These are phyloP conservation scores for Morone chrysops DNA, from an alignment of 2,113 vertebrate genomes.

Conservation along the genomic window DNA sequence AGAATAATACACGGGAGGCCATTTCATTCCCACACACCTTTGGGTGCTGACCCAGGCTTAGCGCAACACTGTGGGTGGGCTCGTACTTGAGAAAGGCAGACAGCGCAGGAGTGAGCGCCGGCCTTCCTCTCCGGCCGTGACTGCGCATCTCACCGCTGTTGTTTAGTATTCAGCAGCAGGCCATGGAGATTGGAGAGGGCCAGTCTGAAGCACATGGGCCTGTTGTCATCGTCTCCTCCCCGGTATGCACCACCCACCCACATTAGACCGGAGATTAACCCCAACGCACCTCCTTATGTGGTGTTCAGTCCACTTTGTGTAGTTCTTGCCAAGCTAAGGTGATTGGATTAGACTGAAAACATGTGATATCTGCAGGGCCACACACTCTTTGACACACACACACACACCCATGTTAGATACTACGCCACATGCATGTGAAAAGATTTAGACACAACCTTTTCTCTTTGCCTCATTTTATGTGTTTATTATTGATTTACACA, in stretches of 20 bases:
- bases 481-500: neutral
- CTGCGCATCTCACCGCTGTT: conserved; percentile 83
- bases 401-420: neutral
- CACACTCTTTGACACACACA: neutral
- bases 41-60: conserved; percentile 69
- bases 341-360: conserved; percentile 25
- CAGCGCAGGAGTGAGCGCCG: conserved; percentile 48
- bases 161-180: conserved; percentile 88
- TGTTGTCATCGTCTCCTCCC: conserved; percentile 64
- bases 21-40: conserved; percentile 49
- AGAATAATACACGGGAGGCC: conserved; percentile 13
- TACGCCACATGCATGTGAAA: neutral
- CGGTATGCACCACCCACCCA: conserved; percentile 74
- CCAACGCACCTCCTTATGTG: conserved; percentile 21
- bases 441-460: neutral
- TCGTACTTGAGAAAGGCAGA: conserved; percentile 48
- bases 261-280: conserved; percentile 68
- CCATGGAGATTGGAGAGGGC: conserved; percentile 88
- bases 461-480: neutral
- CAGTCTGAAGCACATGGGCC: conserved; percentile 79
- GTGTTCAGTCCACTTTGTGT: conserved; percentile 2
- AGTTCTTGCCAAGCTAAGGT: conserved; percentile 9
- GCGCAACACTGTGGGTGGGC: conserved; percentile 53
- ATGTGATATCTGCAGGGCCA: neutral
- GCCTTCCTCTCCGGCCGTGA: conserved; percentile 79